Evolutionary conservation across 2,113 vertebrate species (phyloP), one percentile per base, ranked within the genome.

Genomic region (Phycodurus eques): DNA sequence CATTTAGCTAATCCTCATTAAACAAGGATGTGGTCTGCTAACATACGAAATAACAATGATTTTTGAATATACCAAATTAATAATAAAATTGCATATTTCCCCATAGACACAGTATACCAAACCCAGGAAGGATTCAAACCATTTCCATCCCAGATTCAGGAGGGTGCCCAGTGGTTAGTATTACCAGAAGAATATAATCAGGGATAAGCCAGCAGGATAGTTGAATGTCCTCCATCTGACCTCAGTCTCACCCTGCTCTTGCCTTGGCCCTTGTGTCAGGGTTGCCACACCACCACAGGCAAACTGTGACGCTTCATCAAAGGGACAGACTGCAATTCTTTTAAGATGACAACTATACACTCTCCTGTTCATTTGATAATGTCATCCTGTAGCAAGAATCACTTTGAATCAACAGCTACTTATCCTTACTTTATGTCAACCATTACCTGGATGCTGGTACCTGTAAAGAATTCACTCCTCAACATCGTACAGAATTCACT

Each of bases 201-300:
- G 77, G 69, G 71, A 69, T 31, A 74, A 83, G 74, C 73, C 39
- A 31, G 70, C 66, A 44, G 83, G 73, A 68, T n/a, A 31, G 60
- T 71, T 81, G 62, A 65, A 35, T 84, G 88, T 76, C 83, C 86
- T 78, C 74, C 69, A 62, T 44, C 54, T 82, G 78, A 87, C 86
- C 82, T 57, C 46, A 3, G 74, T 65, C 61, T 74, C 70, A 51
- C 43, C 68, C 54, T 39, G 61, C 76, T 74, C 63, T 54, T 60
- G 75, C 46, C 20, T 6, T 49, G 68, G 31, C 5, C 39, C 64
- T 67, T 49, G 64, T 69, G 76, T 82, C 33, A 53, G 67, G 64
- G 80, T 57, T 61, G 63, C 67, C 6, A 22, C 46, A 72, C 35
- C 39, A 78, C 86, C 70, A 70, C 69, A 15, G 80, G 77, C 67